Evolutionary conservation across 1,140 invertebrate genomes (phyloP).

Genomic region (Elysia chlorotica): DNA sequence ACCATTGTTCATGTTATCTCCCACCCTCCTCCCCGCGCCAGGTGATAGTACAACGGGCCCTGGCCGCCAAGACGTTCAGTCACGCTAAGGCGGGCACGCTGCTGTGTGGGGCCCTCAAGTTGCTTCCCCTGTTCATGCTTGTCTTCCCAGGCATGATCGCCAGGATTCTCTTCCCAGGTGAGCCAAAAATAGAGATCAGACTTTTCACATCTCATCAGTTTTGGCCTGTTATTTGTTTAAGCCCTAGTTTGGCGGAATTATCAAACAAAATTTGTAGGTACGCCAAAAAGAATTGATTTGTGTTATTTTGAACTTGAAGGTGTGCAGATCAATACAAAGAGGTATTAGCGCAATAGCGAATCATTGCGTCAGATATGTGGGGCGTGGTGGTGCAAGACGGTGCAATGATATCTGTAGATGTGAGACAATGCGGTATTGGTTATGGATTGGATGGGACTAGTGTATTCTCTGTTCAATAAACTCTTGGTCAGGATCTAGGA

Average conservation of each 20-base stretch:
- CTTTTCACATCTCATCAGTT: not conserved
- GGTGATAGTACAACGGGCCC: slow-evolving; percentile 67
- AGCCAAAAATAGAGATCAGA: not conserved
- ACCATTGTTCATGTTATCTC: too few species aligned
- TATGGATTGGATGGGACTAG: too few species aligned
- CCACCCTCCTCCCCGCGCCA: too few species aligned
- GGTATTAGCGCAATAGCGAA: not conserved
- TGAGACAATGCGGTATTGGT: too few species aligned
- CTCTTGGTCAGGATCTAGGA: too few species aligned
- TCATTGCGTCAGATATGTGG: too few species aligned
- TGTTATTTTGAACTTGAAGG: not conserved
- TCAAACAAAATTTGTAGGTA: not conserved
- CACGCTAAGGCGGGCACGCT: slow-evolving; percentile 67
- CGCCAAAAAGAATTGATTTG: not conserved
- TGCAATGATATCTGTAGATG: too few species aligned
- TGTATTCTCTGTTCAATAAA: too few species aligned
- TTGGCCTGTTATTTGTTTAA: not conserved
- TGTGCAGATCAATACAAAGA: not conserved
- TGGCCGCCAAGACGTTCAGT: slow-evolving; percentile 65
- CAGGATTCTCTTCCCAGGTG: slow-evolving; percentile 63
- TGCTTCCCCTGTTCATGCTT: slow-evolving; percentile 66
- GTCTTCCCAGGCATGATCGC: slow-evolving; percentile 69
- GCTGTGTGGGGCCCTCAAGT: slow-evolving; percentile 65
- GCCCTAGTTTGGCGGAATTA: not conserved
- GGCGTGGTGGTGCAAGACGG: too few species aligned